Conservation (phyloP, 2,797 vertebrate species). For the Eurystomus glaucurus region DNA sequence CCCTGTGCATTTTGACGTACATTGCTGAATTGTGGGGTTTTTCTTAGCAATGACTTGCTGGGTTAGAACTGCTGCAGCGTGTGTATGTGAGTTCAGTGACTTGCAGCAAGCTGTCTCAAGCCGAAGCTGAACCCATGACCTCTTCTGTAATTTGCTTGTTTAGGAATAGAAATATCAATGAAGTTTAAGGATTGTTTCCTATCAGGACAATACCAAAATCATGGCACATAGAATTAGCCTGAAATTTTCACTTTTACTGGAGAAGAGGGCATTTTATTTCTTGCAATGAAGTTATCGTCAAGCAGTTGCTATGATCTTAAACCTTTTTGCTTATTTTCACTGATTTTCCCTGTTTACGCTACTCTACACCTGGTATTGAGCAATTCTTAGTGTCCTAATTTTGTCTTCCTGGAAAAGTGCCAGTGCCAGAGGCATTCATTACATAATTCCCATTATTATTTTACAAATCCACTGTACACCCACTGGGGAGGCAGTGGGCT, state of each 20-base stretch:
- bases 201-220: not conserved
- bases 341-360: not conserved
- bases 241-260: not conserved
- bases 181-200: not conserved
- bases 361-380: not conserved
- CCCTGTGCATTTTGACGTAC: not conserved
- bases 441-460: not conserved
- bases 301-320: not conserved
- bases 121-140: not conserved
- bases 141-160: not conserved
- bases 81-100: rapidly evolving
- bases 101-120: not conserved
- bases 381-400: not conserved
- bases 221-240: not conserved
- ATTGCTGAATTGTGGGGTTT: not conserved
- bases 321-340: not conserved
- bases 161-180: not conserved
- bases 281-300: not conserved
- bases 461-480: not conserved
- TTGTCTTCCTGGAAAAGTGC: not conserved
- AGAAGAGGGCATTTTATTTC: not conserved
- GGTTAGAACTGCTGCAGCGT: not conserved
- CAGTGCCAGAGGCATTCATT: rapidly evolving
- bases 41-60: not conserved
- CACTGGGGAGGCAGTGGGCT: not conserved